Evolutionary conservation across 2,797 vertebrate species (phyloP).

Genomic region (Buceros bicornis): DNA sequence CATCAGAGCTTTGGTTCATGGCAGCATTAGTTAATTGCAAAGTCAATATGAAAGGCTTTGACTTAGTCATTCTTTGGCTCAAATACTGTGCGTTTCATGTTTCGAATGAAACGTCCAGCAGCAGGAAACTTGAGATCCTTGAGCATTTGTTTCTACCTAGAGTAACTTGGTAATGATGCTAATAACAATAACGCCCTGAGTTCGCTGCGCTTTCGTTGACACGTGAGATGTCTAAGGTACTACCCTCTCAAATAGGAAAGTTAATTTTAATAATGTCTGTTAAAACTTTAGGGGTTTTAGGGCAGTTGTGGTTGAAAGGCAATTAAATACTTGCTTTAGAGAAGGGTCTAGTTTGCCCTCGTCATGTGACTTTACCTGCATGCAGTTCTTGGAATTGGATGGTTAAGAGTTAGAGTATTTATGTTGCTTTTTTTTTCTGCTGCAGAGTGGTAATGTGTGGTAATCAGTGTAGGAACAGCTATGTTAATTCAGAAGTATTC

Average conservation of each 20-base stretch:
- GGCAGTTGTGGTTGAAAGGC: neutral
- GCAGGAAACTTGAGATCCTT: neutral
- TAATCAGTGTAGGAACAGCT: neutral
- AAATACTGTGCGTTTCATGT: neutral
- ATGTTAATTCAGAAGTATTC: neutral
- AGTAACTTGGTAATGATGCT: neutral
- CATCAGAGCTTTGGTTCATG: neutral
- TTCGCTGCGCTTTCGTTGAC: neutral
- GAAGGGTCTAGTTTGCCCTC: neutral
- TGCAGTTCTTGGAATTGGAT: neutral
- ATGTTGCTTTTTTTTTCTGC: neutral
- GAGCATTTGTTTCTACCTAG: neutral
- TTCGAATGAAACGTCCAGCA: neutral
- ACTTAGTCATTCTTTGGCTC: neutral
- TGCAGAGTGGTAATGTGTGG: neutral
- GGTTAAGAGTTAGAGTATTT: neutral
- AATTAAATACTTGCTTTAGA: neutral
- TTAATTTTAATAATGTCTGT: rapidly evolving
- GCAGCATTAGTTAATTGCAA: neutral
- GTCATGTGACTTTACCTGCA: neutral
- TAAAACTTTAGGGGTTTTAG: neutral
- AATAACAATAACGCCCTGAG: neutral
- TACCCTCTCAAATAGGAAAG: neutral
- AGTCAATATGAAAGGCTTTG: neutral
- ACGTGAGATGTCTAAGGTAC: neutral